Base-by-base conservation (phyloP, 2,797 vertebrate genomes). In the Limnodromus scolopaceus region DNA sequence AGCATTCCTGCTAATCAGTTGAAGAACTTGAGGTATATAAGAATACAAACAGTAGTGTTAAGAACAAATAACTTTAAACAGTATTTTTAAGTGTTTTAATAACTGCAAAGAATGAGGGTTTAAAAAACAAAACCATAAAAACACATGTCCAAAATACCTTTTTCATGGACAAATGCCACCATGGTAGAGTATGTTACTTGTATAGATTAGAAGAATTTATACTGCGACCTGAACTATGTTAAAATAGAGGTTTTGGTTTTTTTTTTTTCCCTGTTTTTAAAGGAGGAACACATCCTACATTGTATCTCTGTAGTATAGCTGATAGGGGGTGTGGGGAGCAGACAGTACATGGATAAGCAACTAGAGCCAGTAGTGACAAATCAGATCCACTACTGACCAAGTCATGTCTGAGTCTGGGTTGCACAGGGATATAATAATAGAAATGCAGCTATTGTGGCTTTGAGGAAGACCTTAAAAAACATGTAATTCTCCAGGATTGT, bases 141-240 rank as follows among this genome's bases (percentile, higher is more conserved):
- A 4, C 11, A 25, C 2, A 60, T 1, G 1, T 30, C 10, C 68
- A 81, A 84, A 82, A 19, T 7, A 70, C 34, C 7, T 32, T 54
- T 63, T 45, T 17, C 38, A 60, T 14, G 9, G 53, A 15, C 28
- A 75, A 87, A 87, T 72, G 20, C 32, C 38, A 89, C 5, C 32
- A 39, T 0, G 0, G 51, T 10, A 74, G 16, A 49, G 32, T 54
- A 69, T 1, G 1, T 18, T 41, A 36, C 28, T 41, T 32, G n/a
- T 34, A 54, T 16, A 77, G 34, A 51, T 28, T n/a, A 69, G 19
- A 76, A 49, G 10, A 64, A 48, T 6, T 49, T 51, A 63, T 28
- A 61, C 6, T 41, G 28, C 61, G 53, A 74, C 48, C 25, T 82
- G 19, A 72, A 64, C 13, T 39, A 34, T 30, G 57, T 68, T 14